Evolutionary conservation across 2,888 invertebrate genomes (phyloP).

Genomic region (Torymus aiolomorphi): DNA sequence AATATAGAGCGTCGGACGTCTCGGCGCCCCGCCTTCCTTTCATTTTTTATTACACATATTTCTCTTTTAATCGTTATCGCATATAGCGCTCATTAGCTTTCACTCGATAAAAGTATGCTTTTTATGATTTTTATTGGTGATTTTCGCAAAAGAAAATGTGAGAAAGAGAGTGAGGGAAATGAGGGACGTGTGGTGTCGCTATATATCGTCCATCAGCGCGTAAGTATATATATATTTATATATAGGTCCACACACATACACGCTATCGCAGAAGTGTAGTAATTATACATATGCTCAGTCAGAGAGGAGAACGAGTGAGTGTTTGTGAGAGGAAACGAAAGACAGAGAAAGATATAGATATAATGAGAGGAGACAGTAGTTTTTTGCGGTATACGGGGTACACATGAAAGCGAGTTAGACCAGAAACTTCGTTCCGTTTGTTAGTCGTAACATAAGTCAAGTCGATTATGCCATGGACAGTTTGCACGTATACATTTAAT

Average conservation of each 20-base stretch:
- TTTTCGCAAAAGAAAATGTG: too few species aligned
- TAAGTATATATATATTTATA: too few species aligned
- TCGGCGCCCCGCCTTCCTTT: slow-evolving; percentile 56
- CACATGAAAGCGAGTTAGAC: slow-evolving; percentile 23
- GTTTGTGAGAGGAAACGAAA: slow-evolving; percentile 6
- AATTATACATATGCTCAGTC: neutral
- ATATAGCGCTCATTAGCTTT: slow-evolving; percentile 1
- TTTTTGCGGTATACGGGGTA: neutral
- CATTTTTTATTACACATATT: slow-evolving; percentile 11
- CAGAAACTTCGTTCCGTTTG: slow-evolving; percentile 19
- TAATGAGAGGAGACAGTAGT: neutral
- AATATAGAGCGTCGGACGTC: slow-evolving; percentile 50
- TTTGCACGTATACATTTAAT: neutral
- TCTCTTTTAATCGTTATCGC: slow-evolving; percentile 24
- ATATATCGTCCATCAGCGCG: too few species aligned
- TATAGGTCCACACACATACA: too few species aligned
- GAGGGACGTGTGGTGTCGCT: too few species aligned
- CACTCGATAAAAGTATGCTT: slow-evolving; percentile 1
- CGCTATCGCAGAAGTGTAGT: too few species aligned
- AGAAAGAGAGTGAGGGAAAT: too few species aligned
- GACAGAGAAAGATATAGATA: neutral
- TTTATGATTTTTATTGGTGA: neutral
- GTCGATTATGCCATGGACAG: slow-evolving; percentile 17
- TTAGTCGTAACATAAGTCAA: slow-evolving; percentile 33
- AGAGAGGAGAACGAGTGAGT: neutral